A percentile compares a stretch with the other conserved stretches of the same genome.
These are phyloP conservation scores for human (Homo sapiens) DNA, from an alignment of 2,113 vertebrate genomes.

Conservation along the genomic window GRCh38 chr1:165460001-165460500, in stretches of 20 bases:
- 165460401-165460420: neutral
- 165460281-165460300: neutral
- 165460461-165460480: neutral
- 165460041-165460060: too few relatives aligned
- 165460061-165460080: too few relatives aligned
- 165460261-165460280: neutral
- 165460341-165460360: rapidly evolving
- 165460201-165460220: too few relatives aligned
- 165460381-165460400: neutral
- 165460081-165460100: too few relatives aligned
- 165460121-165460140: too few relatives aligned
- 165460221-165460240: too few relatives aligned
- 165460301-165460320: neutral
- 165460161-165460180: too few relatives aligned
- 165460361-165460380: neutral
- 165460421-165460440: neutral
- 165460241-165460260: neutral
- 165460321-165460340: neutral
- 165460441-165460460: neutral
- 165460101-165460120: too few relatives aligned
- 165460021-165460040: too few relatives aligned
- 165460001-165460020: too few relatives aligned
- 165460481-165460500: neutral
- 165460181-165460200: too few relatives aligned
- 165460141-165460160: too few relatives aligned